Evolutionary conservation across 1,140 invertebrate genomes (phyloP).

Genomic region (Hycleus cichorii): DNA sequence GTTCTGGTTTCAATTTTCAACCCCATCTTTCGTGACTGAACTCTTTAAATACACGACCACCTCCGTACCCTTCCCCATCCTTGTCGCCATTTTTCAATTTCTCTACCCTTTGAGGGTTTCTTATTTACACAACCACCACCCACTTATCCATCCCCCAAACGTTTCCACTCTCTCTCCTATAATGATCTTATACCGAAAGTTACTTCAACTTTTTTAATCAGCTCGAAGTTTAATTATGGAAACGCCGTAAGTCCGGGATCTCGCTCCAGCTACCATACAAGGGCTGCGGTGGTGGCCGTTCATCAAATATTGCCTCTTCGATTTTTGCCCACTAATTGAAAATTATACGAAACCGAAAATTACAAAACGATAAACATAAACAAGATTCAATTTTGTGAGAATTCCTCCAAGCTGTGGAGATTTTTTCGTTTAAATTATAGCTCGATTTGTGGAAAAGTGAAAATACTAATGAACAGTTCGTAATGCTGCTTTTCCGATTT

Average conservation of each 20-base stretch:
- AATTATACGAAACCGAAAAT: too few species aligned
- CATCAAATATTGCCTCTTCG: background rate
- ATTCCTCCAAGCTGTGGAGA: too few species aligned
- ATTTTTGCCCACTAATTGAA: background rate
- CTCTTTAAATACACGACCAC: background rate
- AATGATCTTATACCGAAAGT: constrained; percentile 29
- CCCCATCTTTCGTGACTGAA: constrained; percentile 13
- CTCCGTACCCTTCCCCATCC: background rate
- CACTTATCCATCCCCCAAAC: constrained; percentile 9
- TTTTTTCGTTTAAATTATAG: background rate
- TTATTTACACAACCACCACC: constrained; percentile 24
- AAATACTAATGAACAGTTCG: constrained; percentile 1
- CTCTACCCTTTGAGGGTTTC: constrained; percentile 21
- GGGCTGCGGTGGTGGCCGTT: constrained; percentile 7
- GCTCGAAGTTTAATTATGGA: constrained; percentile 28
- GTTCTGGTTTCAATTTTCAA: constrained; percentile 19
- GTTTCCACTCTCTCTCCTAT: constrained; percentile 11
- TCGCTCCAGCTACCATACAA: background rate
- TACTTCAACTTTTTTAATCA: constrained; percentile 31
- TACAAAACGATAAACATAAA: too few species aligned
- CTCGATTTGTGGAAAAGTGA: background rate
- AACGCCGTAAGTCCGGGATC: constrained; percentile 16
- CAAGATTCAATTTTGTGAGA: too few species aligned
- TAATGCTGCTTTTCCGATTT: background rate
- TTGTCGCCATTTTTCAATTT: constrained; percentile 22